Evolutionary conservation across 2,113 vertebrate species (phyloP).

Genomic region (Collichthys lucidus): DNA sequence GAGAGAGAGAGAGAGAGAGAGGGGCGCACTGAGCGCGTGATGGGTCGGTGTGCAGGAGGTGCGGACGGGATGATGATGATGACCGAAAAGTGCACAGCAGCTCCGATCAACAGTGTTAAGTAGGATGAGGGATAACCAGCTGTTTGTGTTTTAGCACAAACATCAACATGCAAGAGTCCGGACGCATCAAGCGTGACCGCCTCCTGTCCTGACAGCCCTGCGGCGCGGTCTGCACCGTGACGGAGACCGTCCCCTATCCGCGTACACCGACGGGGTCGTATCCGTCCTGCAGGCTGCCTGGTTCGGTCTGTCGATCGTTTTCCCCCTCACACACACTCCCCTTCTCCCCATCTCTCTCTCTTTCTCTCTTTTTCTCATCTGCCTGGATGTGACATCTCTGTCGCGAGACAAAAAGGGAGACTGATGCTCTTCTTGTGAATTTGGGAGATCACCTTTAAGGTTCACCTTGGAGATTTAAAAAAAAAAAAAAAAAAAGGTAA

Average conservation of each 20-base stretch:
- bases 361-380: too few species aligned
- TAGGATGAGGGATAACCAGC: slow-evolving; percentile 18
- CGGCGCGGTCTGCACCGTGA: slow-evolving; percentile 37
- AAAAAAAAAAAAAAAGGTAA: slow-evolving; percentile 19
- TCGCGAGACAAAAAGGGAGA: neutral
- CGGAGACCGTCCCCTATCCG: slow-evolving; percentile 48
- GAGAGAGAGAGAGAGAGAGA: slow-evolving; percentile 23
- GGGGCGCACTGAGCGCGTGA: neutral
- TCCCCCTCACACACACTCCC: too few species aligned
- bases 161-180: slow-evolving; percentile 43
- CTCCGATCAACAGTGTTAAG: slow-evolving; percentile 17
- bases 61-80: slow-evolving; percentile 23
- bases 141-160: neutral
- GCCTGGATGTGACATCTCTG: neutral
- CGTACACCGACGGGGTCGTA: slow-evolving; percentile 19
- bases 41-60: slow-evolving; percentile 47
- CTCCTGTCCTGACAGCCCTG: slow-evolving; percentile 57
- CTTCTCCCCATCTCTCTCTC: too few species aligned
- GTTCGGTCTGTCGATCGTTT: neutral
- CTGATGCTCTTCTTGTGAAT: slow-evolving; percentile 24
- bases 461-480: slow-evolving; percentile 70
- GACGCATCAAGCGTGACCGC: slow-evolving; percentile 36
- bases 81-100: slow-evolving; percentile 36
- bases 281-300: slow-evolving; percentile 47
- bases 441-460: slow-evolving; percentile 59